Conservation (phyloP, 2,113 vertebrate genomes). For the Nerophis lumbriciformis region DNA sequence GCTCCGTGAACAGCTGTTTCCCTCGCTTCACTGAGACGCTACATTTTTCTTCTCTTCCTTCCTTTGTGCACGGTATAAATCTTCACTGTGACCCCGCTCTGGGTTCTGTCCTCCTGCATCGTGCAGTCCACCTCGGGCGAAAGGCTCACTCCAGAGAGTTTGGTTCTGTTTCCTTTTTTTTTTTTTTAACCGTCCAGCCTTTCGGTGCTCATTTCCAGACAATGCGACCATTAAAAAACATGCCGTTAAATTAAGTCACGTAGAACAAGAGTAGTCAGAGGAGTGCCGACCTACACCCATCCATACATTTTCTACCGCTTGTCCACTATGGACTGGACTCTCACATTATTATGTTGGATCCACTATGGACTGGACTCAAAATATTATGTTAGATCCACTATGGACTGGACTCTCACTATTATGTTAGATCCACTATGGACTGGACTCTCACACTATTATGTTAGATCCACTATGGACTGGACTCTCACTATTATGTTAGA, state of each 20-base stretch:
- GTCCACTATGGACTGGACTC: too few relatives aligned
- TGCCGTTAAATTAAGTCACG: not conserved
- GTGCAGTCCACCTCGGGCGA: conserved; percentile 75
- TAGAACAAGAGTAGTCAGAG: not conserved
- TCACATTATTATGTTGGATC: too few relatives aligned
- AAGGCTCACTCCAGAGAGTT: conserved; percentile 71
- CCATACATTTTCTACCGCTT: too few relatives aligned
- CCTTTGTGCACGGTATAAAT: conserved; percentile 91
- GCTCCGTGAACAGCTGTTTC: conserved; percentile 94
- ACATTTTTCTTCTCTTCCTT: conserved; percentile 93
- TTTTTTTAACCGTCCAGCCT: conserved; percentile 27
- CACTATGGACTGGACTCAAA: too few relatives aligned
- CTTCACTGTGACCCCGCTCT: conserved; percentile 88
- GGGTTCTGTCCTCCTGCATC: conserved; percentile 92
- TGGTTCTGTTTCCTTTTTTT: conserved; percentile 23
- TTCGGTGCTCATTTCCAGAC: conserved; percentile 56
- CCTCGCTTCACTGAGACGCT: conserved; percentile 85
- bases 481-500: too few relatives aligned
- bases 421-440: too few relatives aligned
- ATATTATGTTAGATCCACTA: too few relatives aligned
- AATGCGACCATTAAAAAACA: conserved; percentile 25
- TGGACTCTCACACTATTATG: too few relatives aligned
- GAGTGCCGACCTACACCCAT: not conserved
- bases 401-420: too few relatives aligned
- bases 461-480: too few relatives aligned